Percentiles rank a stretch among this genome's conserved stretches.
Evolutionary conservation across 2,113 vertebrate species (phyloP).

Genomic region (Oceanodroma tethys): DNA sequence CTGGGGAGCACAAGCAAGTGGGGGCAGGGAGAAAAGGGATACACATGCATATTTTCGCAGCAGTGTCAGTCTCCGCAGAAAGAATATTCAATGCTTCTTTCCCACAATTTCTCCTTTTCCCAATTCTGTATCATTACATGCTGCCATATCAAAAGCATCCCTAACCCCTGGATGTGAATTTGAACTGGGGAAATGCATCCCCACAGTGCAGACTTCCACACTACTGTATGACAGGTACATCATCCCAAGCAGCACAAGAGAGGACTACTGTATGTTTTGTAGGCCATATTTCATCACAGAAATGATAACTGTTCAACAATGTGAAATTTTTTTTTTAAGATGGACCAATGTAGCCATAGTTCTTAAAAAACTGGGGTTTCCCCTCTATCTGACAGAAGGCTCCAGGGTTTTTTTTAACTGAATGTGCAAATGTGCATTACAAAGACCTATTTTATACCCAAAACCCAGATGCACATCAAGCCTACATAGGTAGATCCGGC

Average conservation of each 20-base stretch:
- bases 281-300: neutral
- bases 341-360: neutral
- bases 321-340: neutral
- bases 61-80: neutral
- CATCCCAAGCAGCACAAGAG: neutral
- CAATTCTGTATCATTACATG: neutral
- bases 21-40: neutral
- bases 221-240: neutral
- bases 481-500: neutral
- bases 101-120: neutral
- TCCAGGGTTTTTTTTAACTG: neutral
- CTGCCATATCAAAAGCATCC: neutral
- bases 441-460: neutral
- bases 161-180: neutral
- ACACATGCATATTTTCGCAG: neutral
- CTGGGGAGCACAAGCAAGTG: neutral
- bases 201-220: neutral
- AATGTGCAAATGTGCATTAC: neutral
- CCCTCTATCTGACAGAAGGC: neutral
- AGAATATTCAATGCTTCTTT: neutral
- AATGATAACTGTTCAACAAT: accelerated
- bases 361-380: neutral
- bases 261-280: neutral
- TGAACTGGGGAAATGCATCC: neutral
- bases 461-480: neutral